Evolutionary conservation across 2,888 invertebrate genomes (phyloP), one percentile per base, ranked within the genome.

Genomic region (Tiliacea citrago): DNA sequence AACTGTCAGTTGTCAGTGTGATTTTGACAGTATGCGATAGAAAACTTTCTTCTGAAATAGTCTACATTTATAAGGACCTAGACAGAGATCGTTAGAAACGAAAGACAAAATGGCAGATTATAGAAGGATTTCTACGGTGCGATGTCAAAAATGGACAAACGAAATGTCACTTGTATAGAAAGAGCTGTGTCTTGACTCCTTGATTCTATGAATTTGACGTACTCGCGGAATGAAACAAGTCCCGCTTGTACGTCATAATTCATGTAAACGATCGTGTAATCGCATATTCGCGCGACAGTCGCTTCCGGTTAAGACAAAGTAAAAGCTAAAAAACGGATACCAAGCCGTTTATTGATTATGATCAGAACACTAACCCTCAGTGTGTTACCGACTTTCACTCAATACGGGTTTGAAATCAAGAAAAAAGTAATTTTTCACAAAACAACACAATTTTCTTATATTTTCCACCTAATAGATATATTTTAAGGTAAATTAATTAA

Each of bases 381-480:
- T n/a, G n/a, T 51, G n/a, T 51, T 51, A 51, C 51, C 4, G n/a
- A 53, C n/a, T 12, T 24, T 53, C 5, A 53, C 12, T 24, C 53
- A 12, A 53, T 12, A 53, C 4, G 6, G 6, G 1, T n/a, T 9
- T n/a, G 16, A 62, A 24, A 62, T 62, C 6, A 45, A 24, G 9
- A 24, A n/a, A 13, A 60, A n/a, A 4, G 8, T 9, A 39, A 13
- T 21, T 42, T 29, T 47, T 21, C 13, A 45, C 13, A 74, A 47
- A 61, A 63, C 21, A 66, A 58, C 18, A 24, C 8, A 39, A 53
- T n/a, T 63, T 55, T 51, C 55, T 71, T 68, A 21, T 62, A 75
- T 79, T 77, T 72, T 76, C 39, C 58, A 79, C 62, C 73, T 71
- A 55, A 74, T 77, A 82, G 71, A 77, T 55, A 76, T 74, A 55